Percentiles rank a stretch among this genome's conserved stretches.
Conservation (phyloP, 1,140 invertebrate species). For the Drepana arcuata region DNA sequence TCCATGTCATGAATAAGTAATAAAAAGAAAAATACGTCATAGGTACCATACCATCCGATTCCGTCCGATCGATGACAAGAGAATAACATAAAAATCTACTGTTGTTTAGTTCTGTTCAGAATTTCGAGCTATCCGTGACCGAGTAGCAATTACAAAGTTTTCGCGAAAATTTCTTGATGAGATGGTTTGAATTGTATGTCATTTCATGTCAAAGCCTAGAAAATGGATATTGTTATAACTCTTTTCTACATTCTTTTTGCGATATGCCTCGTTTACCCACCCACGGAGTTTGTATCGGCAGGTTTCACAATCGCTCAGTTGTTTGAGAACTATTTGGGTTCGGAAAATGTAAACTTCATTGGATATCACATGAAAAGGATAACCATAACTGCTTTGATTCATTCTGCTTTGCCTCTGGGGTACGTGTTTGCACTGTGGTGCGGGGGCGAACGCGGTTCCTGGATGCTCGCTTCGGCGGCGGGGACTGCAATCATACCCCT, state of each 20-base stretch:
- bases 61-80: no score
- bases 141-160: no score
- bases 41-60: no score
- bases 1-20: no score
- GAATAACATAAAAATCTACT: no score
- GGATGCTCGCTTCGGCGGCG: conserved; percentile 45
- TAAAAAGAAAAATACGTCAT: no score
- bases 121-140: no score
- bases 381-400: conserved; percentile 76
- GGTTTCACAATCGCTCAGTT: conserved; percentile 81
- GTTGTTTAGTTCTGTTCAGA: no score
- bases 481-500: conserved; percentile 35
- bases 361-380: conserved; percentile 81
- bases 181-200: no score
- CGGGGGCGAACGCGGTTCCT: conserved; percentile 28
- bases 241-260: conserved; percentile 80
- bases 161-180: no score
- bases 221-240: conserved; percentile 73
- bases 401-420: conserved; percentile 79
- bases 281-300: conserved; percentile 81
- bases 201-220: no score
- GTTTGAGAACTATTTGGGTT: conserved; percentile 77
- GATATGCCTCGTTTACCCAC: conserved; percentile 81
- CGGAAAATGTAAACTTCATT: conserved; percentile 79
- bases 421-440: conserved; percentile 72